These are phyloP conservation scores for Trachops cirrhosus DNA, from an alignment of 2,797 vertebrate species.

Conservation along the genomic window DNA sequence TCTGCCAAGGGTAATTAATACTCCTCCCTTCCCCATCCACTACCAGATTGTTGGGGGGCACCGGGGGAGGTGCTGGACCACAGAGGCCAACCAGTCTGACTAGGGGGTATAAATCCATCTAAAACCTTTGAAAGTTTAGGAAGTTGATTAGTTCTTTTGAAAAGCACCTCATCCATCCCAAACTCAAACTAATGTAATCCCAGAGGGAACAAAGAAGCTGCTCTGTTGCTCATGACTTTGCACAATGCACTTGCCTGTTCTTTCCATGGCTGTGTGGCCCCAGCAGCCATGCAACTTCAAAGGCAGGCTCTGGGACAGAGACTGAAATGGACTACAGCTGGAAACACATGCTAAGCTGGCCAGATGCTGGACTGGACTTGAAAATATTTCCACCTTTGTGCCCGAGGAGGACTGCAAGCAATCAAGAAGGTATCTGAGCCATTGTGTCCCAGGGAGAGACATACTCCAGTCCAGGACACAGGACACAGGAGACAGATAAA, in stretches of 20 bases:
- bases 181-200: neutral
- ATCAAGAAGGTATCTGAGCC: neutral
- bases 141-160: neutral
- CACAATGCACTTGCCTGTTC: no score
- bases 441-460: neutral
- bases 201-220: neutral
- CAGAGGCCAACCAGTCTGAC: neutral
- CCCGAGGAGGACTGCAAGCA: neutral
- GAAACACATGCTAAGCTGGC: no score
- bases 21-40: neutral
- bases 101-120: neutral
- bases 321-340: no score
- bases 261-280: no score
- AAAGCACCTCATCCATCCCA: neutral
- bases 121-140: neutral
- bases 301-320: no score
- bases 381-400: neutral
- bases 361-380: neutral
- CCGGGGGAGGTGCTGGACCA: no score
- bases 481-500: neutral
- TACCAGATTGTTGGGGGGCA: neutral
- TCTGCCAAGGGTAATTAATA: neutral
- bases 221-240: no score
- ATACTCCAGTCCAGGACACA: neutral
- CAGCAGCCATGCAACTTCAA: no score